Conservation (phyloP, 2,113 vertebrate genomes). For the Mastomys natalensis region DNA sequence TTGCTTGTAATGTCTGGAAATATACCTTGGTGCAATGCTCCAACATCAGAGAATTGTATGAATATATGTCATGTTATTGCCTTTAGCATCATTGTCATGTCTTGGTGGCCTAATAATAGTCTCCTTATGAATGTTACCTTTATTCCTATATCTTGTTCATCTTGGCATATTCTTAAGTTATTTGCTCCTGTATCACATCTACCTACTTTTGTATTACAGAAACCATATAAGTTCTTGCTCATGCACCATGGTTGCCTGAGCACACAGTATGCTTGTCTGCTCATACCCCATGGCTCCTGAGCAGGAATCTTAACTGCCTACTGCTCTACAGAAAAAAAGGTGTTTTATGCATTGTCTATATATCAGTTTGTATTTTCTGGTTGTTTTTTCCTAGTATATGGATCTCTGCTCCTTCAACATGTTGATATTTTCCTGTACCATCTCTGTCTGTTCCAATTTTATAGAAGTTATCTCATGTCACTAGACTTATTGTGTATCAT, state of each 20-base stretch:
- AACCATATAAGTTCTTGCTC: conserved; percentile 62
- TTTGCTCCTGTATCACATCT: not conserved
- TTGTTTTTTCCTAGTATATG: not conserved
- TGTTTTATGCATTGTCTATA: not conserved
- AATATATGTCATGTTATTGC: conserved; percentile 5
- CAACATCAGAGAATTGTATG: not conserved
- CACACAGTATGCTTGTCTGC: conserved; percentile 64
- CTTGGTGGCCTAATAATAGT: not conserved
- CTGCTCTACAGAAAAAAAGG: conserved; percentile 4
- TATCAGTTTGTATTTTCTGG: not conserved
- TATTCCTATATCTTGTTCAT: not conserved
- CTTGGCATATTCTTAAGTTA: not conserved
- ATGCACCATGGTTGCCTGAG: conserved; percentile 71
- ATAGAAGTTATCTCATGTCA: not conserved
- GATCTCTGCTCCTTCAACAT: not conserved
- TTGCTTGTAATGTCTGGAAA: conserved; percentile 36
- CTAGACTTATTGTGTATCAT: not conserved
- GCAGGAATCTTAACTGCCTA: conserved; percentile 52
- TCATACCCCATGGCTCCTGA: conserved; percentile 65
- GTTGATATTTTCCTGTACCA: not conserved
- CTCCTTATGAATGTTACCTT: conserved; percentile 21
- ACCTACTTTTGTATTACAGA: conserved; percentile 3
- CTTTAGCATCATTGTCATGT: not conserved
- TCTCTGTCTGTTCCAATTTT: conserved; percentile 18
- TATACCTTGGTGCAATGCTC: conserved; percentile 39